These are phyloP conservation scores for Acanthosoma haemorrhoidale DNA, from an alignment of 2,888 invertebrate species.

Conservation along the genomic window DNA sequence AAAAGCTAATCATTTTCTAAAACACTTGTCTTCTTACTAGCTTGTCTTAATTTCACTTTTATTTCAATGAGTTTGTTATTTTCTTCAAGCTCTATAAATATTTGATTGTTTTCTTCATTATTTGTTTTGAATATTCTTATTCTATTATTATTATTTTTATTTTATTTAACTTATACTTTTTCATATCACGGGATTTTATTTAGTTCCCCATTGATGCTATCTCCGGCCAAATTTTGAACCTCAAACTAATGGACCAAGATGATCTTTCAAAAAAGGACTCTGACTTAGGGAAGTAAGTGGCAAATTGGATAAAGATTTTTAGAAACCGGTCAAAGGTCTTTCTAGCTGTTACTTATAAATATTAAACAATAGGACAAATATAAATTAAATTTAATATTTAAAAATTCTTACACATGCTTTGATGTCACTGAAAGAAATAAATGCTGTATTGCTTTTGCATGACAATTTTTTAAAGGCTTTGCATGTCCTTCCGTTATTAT, in stretches of 20 bases:
- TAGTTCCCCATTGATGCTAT: constrained; percentile 40
- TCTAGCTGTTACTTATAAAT: no score
- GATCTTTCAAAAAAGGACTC: constrained; percentile 74
- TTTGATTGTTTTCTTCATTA: no score
- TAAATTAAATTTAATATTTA: neutral
- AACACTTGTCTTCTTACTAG: neutral
- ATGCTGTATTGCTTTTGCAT: neutral
- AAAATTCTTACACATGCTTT: no score
- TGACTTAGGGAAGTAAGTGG: constrained; percentile 70
- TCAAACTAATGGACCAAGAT: constrained; percentile 82
- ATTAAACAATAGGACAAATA: neutral
- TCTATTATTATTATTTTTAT: no score
- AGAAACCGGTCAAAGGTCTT: neutral
- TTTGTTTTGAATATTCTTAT: no score
- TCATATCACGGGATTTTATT: constrained; percentile 34
- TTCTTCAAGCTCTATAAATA: neutral
- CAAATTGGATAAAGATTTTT: neutral
- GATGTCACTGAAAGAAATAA: neutral
- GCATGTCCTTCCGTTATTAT: neutral
- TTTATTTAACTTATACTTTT: constrained; percentile 31
- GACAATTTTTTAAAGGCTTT: neutral
- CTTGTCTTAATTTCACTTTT: neutral
- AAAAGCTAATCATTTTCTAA: neutral
- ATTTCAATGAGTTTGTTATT: neutral
- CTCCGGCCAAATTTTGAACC: constrained; percentile 64